Base-by-base conservation (phyloP, 2,113 vertebrate species). In the Ochotona princeps region DNA sequence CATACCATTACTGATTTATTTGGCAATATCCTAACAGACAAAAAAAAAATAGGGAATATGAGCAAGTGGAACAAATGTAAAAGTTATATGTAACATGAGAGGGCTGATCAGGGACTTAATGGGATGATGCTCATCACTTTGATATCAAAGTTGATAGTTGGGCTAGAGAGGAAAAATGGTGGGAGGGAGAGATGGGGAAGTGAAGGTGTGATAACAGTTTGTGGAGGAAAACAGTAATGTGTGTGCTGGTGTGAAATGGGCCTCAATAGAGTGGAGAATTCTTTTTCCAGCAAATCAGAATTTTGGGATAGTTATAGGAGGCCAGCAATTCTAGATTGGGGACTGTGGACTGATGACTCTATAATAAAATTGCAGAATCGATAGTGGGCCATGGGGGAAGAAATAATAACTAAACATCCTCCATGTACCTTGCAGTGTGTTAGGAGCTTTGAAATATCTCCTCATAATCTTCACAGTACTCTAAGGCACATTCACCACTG, bases 1-100 rank as follows among this genome's bases (percentile, higher is more conserved):
- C 44, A 87, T 11, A 78, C 57, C 26, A 70, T 94, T 84, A 21
- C 23, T 65, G 32, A 38, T 84, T 1, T 47, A 26, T 72, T 90
- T 95, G 28, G 94, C 21, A 57, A 63, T 89, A 49, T 91, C 32
- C 28, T 87, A 61, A 38, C 95, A 90, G 65, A 85, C 7, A n/a
- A 79, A 76, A 90, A 76, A 90, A 5, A 66, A 87, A 11, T 86
- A 72, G n/a, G 26, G 2, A 8, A 74, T 61, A n/a, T 81, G 67
- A 81, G 18, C 38, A 87, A 87, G 17, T 83, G 18, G 28, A 94
- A 78, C 1, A 69, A 83, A 54, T 91, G 28, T 20, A 79, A 30
- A 83, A 86, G 15, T 79, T 75, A 30, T 75, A 2, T 73, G 8
- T 85, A 76, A 84, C 21, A 6, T 76, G 35, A 60, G 38, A 95